A percentile compares a stretch with the other conserved stretches of the same genome.
These are phyloP conservation scores for Morus bassanus DNA, from an alignment of 2,797 vertebrate species.

Conservation along the genomic window DNA sequence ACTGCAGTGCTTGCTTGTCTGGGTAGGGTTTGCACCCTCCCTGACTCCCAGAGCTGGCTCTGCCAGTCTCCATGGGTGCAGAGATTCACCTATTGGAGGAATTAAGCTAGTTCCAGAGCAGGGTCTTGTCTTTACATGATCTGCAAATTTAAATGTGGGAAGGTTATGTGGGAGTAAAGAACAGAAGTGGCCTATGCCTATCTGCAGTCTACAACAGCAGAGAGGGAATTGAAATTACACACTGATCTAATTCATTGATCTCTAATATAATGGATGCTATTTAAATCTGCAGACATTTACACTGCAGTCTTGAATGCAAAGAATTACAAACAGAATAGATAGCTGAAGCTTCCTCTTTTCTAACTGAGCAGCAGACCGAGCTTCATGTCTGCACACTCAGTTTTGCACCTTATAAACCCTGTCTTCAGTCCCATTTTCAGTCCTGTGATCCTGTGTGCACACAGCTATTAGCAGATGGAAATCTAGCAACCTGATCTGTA, in stretches of 20 bases:
- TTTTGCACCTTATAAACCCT: background rate
- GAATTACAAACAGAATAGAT: background rate
- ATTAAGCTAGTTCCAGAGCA: background rate
- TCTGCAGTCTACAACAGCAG: background rate
- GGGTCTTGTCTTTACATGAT: background rate
- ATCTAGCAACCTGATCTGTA: conserved; percentile 42
- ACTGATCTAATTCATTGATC: background rate
- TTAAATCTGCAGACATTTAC: background rate
- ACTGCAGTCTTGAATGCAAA: background rate
- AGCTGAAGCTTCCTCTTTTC: background rate
- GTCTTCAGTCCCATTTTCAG: background rate
- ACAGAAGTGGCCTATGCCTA: background rate
- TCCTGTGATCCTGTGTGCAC: background rate
- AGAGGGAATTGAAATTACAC: background rate
- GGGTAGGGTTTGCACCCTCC: background rate
- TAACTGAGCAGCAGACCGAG: background rate
- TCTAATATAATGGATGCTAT: background rate
- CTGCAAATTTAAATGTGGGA: background rate
- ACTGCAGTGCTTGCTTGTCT: background rate
- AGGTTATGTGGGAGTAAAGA: background rate
- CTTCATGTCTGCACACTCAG: background rate
- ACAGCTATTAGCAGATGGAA: conserved; percentile 48
- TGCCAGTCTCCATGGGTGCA: accelerated
- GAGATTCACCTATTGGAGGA: background rate
- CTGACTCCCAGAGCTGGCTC: background rate